Conservation (phyloP, 2,888 invertebrate species). For the Latheticus oryzae region DNA sequence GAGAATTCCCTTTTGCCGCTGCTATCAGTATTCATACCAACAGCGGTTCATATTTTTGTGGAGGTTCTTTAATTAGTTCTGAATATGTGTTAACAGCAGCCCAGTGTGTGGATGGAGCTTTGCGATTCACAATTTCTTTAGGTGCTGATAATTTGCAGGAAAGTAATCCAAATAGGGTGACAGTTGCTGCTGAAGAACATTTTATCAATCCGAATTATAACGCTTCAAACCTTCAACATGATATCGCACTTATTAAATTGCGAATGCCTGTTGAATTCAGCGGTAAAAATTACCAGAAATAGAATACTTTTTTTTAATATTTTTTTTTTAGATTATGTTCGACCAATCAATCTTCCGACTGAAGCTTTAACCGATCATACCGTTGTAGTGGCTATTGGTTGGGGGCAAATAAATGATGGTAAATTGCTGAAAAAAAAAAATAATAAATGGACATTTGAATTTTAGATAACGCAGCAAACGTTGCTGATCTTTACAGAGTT, state of each 20-base stretch:
- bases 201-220: constrained; percentile 14
- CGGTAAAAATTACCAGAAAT: too few species aligned
- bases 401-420: constrained; percentile 25
- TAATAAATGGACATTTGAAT: too few species aligned
- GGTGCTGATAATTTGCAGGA: constrained; percentile 9
- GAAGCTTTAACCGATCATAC: constrained; percentile 1
- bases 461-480: constrained; percentile 8
- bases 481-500: constrained; percentile 6
- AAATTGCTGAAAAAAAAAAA: background rate
- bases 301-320: too few species aligned
- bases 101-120: constrained; percentile 9
- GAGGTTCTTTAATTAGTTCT: constrained; percentile 9
- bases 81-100: constrained; percentile 11
- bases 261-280: constrained; percentile 5
- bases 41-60: constrained; percentile 19
- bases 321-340: constrained; percentile 19
- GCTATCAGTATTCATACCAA: constrained; percentile 8
- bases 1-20: constrained; percentile 24
- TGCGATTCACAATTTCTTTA: constrained; percentile 4
- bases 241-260: constrained; percentile 14
- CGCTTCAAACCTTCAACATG: constrained; percentile 5
- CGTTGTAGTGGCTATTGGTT: constrained; percentile 13
- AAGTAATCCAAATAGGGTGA: background rate
- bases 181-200: constrained; percentile 8
- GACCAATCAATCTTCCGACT: constrained; percentile 7